A percentile compares a stretch with the other conserved stretches of the same genome.
Evolutionary conservation across 2,797 vertebrate species (phyloP).

Genomic region (Hydrocynus forskahlii): DNA sequence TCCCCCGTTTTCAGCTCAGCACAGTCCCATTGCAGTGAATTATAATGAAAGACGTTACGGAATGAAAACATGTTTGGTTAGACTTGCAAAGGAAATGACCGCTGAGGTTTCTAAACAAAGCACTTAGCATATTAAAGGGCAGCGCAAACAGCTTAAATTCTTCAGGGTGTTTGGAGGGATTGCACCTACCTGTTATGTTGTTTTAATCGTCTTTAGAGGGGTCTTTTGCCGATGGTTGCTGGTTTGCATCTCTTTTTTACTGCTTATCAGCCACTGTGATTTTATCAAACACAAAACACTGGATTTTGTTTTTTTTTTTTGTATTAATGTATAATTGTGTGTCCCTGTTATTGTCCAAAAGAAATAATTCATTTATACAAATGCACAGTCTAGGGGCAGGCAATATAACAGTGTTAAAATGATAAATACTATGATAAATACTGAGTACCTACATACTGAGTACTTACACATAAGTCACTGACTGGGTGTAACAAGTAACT

Average conservation of each 20-base stretch:
- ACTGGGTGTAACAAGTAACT: too few species aligned
- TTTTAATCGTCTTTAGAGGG: constrained; percentile 22
- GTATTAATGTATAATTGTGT: too few species aligned
- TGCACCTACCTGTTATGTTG: constrained; percentile 44
- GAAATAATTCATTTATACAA: too few species aligned
- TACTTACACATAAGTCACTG: too few species aligned
- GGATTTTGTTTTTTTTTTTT: too few species aligned
- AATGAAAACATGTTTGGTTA: not conserved
- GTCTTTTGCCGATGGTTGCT: constrained; percentile 28
- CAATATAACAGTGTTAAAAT: too few species aligned
- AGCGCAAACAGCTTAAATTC: constrained; percentile 53
- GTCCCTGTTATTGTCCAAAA: too few species aligned
- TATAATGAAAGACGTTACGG: constrained; percentile 8
- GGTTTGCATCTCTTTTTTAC: constrained; percentile 2
- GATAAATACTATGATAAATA: too few species aligned
- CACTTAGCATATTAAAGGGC: constrained; percentile 20
- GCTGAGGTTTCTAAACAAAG: constrained; percentile 5
- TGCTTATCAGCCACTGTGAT: not conserved
- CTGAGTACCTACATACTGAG: too few species aligned
- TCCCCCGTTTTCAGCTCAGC: not conserved
- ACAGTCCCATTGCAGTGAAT: not conserved
- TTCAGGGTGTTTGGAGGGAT: constrained; percentile 28
- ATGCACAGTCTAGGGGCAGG: too few species aligned
- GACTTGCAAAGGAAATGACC: constrained; percentile 2
- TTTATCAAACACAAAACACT: not conserved